These are phyloP conservation scores for Heterohyrax brucei DNA, from an alignment of 2,797 vertebrate species.

Conservation along the genomic window DNA sequence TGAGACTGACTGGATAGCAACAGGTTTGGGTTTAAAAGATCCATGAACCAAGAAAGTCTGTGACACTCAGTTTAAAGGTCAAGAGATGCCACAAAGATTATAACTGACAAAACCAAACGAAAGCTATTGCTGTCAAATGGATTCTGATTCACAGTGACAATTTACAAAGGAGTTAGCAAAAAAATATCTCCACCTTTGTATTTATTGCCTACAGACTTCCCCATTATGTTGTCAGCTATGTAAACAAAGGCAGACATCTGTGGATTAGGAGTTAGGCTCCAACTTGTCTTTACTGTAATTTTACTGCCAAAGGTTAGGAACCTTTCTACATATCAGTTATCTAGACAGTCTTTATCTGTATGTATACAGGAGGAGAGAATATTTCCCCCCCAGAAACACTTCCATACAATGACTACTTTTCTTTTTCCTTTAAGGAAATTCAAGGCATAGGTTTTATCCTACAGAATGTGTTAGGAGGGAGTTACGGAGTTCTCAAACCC, in stretches of 20 bases:
- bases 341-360: constrained; percentile 2
- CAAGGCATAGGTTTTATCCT: neutral
- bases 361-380: neutral
- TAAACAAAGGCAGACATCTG: constrained; percentile 8
- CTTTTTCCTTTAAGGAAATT: neutral
- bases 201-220: constrained; percentile 28
- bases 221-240: neutral
- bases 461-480: neutral
- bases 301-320: neutral
- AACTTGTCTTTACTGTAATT: neutral
- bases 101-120: neutral
- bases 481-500: neutral
- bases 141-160: no score
- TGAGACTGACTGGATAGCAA: neutral
- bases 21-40: neutral
- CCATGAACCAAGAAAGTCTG: neutral
- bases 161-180: neutral
- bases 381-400: neutral
- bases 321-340: neutral
- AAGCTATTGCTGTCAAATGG: no score
- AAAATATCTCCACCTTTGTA: neutral
- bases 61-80: neutral
- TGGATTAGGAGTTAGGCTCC: neutral
- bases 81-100: constrained; percentile 25
- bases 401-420: neutral